Conservation (phyloP, 2,797 vertebrate species). For the Micrastur ruficollis region DNA sequence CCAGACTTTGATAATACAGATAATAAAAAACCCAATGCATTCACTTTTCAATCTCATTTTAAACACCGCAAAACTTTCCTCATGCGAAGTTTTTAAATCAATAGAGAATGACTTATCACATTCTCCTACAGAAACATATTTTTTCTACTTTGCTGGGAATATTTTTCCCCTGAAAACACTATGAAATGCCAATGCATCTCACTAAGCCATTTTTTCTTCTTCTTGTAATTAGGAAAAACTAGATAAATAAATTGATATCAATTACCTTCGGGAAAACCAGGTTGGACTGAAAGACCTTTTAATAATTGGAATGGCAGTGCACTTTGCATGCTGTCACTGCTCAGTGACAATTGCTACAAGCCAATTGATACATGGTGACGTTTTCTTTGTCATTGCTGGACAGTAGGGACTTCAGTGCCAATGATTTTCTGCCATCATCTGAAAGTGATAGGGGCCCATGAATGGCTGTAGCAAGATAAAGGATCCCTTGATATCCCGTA, state of each 20-base stretch:
- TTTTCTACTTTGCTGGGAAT: constrained; percentile 6
- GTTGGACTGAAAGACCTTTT: constrained; percentile 53
- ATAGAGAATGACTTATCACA: constrained; percentile 34
- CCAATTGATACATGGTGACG: constrained; percentile 48
- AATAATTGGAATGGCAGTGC: constrained; percentile 58
- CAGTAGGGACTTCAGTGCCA: constrained; percentile 64
- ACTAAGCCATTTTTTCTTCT: background rate
- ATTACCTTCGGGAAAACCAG: constrained; percentile 48
- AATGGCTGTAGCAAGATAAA: constrained; percentile 68
- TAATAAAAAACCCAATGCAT: constrained; percentile 45
- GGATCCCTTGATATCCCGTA: constrained; percentile 29
- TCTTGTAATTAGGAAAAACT: constrained; percentile 52
- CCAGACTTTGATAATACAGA: constrained; percentile 70
- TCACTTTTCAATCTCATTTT: constrained; percentile 64
- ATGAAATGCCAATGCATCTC: constrained; percentile 24
- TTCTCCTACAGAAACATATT: constrained; percentile 13
- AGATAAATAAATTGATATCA: constrained; percentile 67
- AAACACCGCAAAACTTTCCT: constrained; percentile 56
- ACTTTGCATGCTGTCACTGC: constrained; percentile 52
- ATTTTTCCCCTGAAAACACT: constrained; percentile 3
- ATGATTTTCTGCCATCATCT: constrained; percentile 78
- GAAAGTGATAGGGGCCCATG: constrained; percentile 71
- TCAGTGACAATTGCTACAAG: constrained; percentile 51
- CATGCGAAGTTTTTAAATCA: constrained; percentile 50
- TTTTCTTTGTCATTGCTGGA: constrained; percentile 74